Evolutionary conservation across 1,140 invertebrate species (phyloP), one percentile per base, ranked within the genome.

Genomic region (Paracyclopina nana): DNA sequence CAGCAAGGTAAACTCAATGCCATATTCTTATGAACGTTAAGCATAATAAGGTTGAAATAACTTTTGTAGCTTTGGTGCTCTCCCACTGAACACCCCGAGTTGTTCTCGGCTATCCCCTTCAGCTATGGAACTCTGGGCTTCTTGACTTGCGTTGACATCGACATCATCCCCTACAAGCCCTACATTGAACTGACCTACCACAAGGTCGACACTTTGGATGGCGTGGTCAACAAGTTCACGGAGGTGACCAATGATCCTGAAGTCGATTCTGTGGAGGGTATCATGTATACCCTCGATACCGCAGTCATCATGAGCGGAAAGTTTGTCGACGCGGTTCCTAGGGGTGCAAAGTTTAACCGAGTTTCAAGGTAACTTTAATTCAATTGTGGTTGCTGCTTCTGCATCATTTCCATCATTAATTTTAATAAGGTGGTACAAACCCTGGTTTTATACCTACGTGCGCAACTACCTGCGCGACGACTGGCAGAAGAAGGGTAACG

Each of bases 121-220:
- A 83, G 80, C 0, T 80, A 87, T 63, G 82, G 82, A 6, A 85
- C 81, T 4, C 64, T 86, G 6, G 81, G 82, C 12, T 81, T 87
- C 59, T 63, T 86, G 5, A 80, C 81, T 0, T 74, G 80, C 1
- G 81, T 77, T 1, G 77, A 80, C 57, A 73, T 87, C 16, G 68
- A 72, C 60, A 74, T 86, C 34, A 69, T 84, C 50, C 80, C 80
- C 8, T 63, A 65, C 29, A 68, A 67, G 49, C 66, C 63, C 45
- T 71, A 61, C 57, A 61, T 71, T 1, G 57, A 59, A 50, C 55
- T 71, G 22, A 60, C 64, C 14, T 71, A 71, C 55, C 25, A 26
- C 14, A 54, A 72, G 31, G 57, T 70, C 4, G 65, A 48, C 25
- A 28, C 45, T 29, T 27, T 25, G n/a, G 45, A 48, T 27, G 45